These are phyloP conservation scores for Ophraella communa DNA, from an alignment of 2,888 invertebrate genomes.

Conservation along the genomic window DNA sequence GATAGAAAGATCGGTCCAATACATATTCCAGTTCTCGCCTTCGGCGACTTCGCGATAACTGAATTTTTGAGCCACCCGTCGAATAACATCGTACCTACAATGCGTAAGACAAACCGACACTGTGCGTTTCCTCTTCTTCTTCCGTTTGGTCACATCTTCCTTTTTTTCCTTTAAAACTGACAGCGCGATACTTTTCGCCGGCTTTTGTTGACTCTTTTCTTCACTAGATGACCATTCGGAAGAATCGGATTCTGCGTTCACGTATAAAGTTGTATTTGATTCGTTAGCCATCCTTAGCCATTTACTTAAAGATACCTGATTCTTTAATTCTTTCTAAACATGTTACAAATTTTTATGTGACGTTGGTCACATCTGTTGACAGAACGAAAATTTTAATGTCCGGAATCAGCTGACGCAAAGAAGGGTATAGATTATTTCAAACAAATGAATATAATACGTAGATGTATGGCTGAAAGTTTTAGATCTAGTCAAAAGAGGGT, in stretches of 20 bases:
- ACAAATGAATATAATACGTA: too few species aligned
- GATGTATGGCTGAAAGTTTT: too few species aligned
- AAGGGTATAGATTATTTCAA: too few species aligned
- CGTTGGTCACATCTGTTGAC: slow-evolving; percentile 28
- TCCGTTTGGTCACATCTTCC: slow-evolving; percentile 25
- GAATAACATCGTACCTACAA: slow-evolving; percentile 77
- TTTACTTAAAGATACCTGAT: slow-evolving; percentile 17
- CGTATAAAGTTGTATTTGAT: slow-evolving; percentile 43
- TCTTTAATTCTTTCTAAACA: slow-evolving; percentile 17
- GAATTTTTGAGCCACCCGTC: slow-evolving; percentile 72
- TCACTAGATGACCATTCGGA: slow-evolving; percentile 47
- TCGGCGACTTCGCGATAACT: slow-evolving; percentile 81
- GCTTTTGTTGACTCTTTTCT: slow-evolving; percentile 35
- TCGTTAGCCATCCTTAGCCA: slow-evolving; percentile 43
- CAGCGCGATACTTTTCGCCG: slow-evolving; percentile 10
- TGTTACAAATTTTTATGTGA: slow-evolving; percentile 30
- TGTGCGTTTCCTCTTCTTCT: slow-evolving; percentile 40
- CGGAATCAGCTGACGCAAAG: slow-evolving; percentile 10
- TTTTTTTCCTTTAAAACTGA: slow-evolving; percentile 33
- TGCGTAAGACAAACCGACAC: slow-evolving; percentile 72
- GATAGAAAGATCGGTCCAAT: slow-evolving; percentile 89
- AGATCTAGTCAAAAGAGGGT: too few species aligned
- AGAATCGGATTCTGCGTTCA: slow-evolving; percentile 44
- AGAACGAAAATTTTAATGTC: slow-evolving; percentile 23
- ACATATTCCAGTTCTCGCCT: slow-evolving; percentile 86